Conservation (phyloP, 2,888 invertebrate species). For the Lymantria dispar region DNA sequence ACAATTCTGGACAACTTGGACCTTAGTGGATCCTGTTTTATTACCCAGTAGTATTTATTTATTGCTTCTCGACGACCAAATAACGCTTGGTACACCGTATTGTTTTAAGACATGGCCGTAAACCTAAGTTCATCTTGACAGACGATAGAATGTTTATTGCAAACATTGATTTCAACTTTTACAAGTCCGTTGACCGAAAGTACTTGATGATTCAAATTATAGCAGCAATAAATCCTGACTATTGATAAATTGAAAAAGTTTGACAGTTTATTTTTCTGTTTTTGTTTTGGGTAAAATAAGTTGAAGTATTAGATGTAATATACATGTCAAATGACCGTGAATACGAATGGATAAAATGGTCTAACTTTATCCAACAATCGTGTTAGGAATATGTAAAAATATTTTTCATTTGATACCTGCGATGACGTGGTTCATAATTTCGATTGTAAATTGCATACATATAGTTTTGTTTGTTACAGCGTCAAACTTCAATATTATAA, state of each 20-base stretch:
- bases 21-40: slow-evolving; percentile 20
- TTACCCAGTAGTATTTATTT: slow-evolving; percentile 13
- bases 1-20: slow-evolving; percentile 10
- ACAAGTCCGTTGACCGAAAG: slow-evolving; percentile 42
- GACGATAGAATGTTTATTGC: slow-evolving; percentile 49
- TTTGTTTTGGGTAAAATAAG: not conserved
- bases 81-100: slow-evolving; percentile 21
- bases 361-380: too few species aligned
- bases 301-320: too few species aligned
- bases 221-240: slow-evolving; percentile 1
- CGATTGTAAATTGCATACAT: too few species aligned
- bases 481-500: too few species aligned
- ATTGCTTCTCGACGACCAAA: slow-evolving; percentile 26
- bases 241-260: slow-evolving; percentile 5
- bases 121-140: slow-evolving; percentile 50
- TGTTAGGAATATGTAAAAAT: too few species aligned
- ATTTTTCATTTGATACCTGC: too few species aligned
- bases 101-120: slow-evolving; percentile 36
- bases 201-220: slow-evolving; percentile 8
- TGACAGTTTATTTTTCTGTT: slow-evolving; percentile 2
- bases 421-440: too few species aligned
- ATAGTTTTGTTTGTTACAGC: too few species aligned
- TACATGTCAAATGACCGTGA: too few species aligned
- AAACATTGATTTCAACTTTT: slow-evolving; percentile 43
- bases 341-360: too few species aligned